Evolutionary conservation across 2,888 invertebrate genomes (phyloP).

Genomic region (Melitaea athalia): DNA sequence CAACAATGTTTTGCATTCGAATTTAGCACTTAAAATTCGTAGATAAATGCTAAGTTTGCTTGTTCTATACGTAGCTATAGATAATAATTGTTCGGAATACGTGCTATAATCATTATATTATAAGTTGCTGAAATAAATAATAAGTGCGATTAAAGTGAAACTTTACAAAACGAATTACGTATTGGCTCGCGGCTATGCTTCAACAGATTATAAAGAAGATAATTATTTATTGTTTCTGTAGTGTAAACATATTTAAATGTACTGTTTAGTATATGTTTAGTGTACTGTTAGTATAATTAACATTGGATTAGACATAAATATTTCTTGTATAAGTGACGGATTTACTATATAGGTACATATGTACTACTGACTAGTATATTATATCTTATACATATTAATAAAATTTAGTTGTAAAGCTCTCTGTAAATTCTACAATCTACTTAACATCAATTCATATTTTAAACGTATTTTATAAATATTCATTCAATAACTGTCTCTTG

Average conservation of each 20-base stretch:
- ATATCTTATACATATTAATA: too few relatives aligned
- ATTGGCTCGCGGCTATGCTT: background rate
- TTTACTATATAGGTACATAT: too few relatives aligned
- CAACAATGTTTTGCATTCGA: background rate
- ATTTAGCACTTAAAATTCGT: constrained; percentile 1
- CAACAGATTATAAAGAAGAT: constrained; percentile 8
- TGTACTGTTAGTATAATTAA: too few relatives aligned
- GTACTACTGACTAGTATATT: too few relatives aligned
- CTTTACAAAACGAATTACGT: background rate
- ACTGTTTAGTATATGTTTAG: background rate
- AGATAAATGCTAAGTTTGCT: constrained; percentile 7
- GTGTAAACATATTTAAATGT: background rate
- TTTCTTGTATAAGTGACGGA: too few relatives aligned
- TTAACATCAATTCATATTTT: too few relatives aligned
- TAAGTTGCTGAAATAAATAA: constrained; percentile 7
- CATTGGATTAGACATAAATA: background rate
- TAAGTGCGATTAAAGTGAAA: constrained; percentile 12
- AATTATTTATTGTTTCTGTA: background rate
- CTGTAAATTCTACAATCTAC: too few relatives aligned
- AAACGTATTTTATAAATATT: too few relatives aligned
- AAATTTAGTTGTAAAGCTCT: too few relatives aligned
- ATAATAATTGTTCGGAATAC: constrained; percentile 4
- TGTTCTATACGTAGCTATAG: constrained; percentile 3
- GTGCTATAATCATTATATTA: constrained; percentile 13
- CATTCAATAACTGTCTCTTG: too few relatives aligned